A percentile compares a stretch with the other conserved stretches of the same genome.
phyloP scores from a whole-genome alignment of 1,140 invertebrate species.

The Ostrea edulis region DNA sequence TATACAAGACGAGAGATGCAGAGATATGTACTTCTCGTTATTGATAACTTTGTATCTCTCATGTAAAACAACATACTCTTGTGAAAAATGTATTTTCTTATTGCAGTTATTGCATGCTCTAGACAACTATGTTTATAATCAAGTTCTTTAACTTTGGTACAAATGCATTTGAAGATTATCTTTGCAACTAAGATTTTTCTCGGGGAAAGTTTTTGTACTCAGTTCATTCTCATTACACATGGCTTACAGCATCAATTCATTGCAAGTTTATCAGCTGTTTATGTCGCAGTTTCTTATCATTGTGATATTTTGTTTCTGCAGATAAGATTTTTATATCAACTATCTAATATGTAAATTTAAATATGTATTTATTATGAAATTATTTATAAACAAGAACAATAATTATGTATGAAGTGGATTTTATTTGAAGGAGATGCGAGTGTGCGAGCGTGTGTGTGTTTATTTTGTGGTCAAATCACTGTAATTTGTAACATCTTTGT shows the following conservation, averaged over 20 bases:
- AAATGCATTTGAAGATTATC: background rate
- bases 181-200: slow-evolving; percentile 28
- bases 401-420: slow-evolving; percentile 10
- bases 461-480: background rate
- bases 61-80: background rate
- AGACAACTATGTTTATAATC: slow-evolving; percentile 25
- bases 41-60: background rate
- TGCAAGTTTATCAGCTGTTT: background rate
- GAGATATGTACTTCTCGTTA: background rate
- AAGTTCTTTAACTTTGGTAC: slow-evolving; percentile 13
- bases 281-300: slow-evolving; percentile 5
- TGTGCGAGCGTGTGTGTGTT: background rate
- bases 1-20: background rate
- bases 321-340: slow-evolving; percentile 34
- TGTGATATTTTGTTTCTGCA: slow-evolving; percentile 32
- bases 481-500: background rate
- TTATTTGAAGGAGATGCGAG: background rate
- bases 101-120: slow-evolving; percentile 11
- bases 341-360: slow-evolving; percentile 15
- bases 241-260: background rate
- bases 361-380: slow-evolving; percentile 27
- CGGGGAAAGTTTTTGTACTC: slow-evolving; percentile 35
- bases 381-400: slow-evolving; percentile 36
- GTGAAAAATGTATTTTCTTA: slow-evolving; percentile 19
- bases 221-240: background rate